phyloP scores from a whole-genome alignment of 2,888 invertebrate species.

The Amphipoea lucens region DNA sequence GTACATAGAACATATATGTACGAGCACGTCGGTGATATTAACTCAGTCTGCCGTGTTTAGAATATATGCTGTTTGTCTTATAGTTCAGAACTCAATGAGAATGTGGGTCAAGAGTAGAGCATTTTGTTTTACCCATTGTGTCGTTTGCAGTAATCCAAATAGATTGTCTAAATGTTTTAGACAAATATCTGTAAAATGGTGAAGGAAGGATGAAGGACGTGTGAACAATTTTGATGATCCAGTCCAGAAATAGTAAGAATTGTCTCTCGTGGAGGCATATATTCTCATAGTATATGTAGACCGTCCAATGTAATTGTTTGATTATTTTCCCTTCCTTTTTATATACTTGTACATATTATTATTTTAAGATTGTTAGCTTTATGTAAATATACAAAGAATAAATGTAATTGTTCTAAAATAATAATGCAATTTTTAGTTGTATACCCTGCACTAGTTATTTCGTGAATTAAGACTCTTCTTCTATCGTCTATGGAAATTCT shows the following conservation, averaged over 20 bases:
- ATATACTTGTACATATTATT: no score
- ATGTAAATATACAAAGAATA: no score
- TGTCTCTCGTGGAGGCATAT: not conserved
- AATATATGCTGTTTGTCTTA: slow-evolving; percentile 35
- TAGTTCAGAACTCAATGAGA: slow-evolving; percentile 44
- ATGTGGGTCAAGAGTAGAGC: slow-evolving; percentile 54
- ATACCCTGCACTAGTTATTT: no score
- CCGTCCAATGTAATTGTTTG: no score
- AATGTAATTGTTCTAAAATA: not conserved
- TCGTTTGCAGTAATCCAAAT: slow-evolving; percentile 31
- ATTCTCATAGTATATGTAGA: not conserved
- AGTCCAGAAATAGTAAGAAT: slow-evolving; percentile 11
- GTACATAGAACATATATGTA: slow-evolving; percentile 18
- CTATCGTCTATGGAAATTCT: no score
- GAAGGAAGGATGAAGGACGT: slow-evolving; percentile 12
- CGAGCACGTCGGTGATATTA: slow-evolving; percentile 33
- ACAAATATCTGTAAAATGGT: slow-evolving; percentile 41
- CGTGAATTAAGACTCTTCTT: not conserved
- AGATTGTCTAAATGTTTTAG: slow-evolving; percentile 38
- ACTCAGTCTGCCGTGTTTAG: slow-evolving; percentile 31
- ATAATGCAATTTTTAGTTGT: not conserved
- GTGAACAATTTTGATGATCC: slow-evolving; percentile 1
- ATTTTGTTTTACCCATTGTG: slow-evolving; percentile 39
- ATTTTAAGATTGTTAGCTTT: no score
- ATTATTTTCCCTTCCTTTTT: no score